Evolutionary conservation across 2,797 vertebrate species (phyloP).

Genomic region (Brachyalestes nurse): DNA sequence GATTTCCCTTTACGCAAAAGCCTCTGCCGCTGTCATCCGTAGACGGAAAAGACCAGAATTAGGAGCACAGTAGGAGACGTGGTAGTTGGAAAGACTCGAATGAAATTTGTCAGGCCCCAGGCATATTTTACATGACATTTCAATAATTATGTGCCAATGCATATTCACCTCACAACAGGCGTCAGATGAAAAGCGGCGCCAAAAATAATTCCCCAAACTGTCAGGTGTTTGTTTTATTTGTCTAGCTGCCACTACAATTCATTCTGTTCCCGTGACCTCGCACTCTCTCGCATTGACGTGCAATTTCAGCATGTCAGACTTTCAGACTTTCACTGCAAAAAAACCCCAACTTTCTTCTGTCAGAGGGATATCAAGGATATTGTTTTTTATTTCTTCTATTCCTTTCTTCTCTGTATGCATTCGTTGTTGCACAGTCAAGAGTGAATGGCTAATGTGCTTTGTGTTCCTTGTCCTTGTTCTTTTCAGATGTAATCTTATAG

Average conservation of each 20-base stretch:
- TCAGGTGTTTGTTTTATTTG: conserved; percentile 65
- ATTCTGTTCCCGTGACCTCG: conserved; percentile 53
- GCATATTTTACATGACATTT: conserved; percentile 64
- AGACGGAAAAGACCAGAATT: conserved; percentile 36
- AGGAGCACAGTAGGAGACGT: conserved; percentile 29
- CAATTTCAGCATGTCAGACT: conserved; percentile 53
- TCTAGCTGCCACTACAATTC: conserved; percentile 40
- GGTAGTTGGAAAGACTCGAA: conserved; percentile 37
- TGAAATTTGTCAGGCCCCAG: conserved; percentile 49
- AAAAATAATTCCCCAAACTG: conserved; percentile 67
- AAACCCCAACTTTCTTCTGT: background rate
- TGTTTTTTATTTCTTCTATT: conserved; percentile 13
- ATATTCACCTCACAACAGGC: conserved; percentile 63
- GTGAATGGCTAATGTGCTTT: conserved; percentile 14
- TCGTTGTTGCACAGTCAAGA: background rate
- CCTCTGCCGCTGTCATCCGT: conserved; percentile 1
- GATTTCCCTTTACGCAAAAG: background rate
- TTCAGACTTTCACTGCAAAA: conserved; percentile 28
- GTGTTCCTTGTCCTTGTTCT: background rate
- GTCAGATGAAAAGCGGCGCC: conserved; percentile 50
- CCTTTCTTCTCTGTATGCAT: background rate
- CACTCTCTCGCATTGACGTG: conserved; percentile 47
- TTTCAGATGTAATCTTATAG: background rate
- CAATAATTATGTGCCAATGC: conserved; percentile 66
- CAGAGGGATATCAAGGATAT: conserved; percentile 25